These are phyloP conservation scores for Carterocephalus palaemon DNA, from an alignment of 2,888 invertebrate species.

Conservation along the genomic window DNA sequence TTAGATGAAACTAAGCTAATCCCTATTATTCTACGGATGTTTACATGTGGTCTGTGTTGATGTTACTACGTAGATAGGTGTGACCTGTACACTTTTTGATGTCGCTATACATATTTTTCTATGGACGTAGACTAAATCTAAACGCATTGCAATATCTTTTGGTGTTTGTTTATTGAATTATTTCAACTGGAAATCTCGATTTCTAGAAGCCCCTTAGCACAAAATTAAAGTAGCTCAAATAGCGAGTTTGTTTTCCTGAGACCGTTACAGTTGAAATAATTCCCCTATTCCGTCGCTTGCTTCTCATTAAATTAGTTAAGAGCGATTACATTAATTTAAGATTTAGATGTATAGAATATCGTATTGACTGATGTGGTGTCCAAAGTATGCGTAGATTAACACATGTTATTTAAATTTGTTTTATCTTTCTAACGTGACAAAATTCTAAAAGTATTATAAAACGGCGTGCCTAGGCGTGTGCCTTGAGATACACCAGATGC, in stretches of 20 bases:
- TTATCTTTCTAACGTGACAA: slow-evolving; percentile 17
- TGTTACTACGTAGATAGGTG: slow-evolving; percentile 32
- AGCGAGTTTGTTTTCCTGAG: neutral
- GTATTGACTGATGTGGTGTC: slow-evolving; percentile 22
- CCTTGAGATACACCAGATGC: slow-evolving; percentile 55
- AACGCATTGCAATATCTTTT: slow-evolving; percentile 23
- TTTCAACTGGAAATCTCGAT: slow-evolving; percentile 3
- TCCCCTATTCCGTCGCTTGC: slow-evolving; percentile 19
- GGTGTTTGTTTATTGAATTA: slow-evolving; percentile 5
- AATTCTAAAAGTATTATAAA: slow-evolving; percentile 13
- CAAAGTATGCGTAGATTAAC: slow-evolving; percentile 8
- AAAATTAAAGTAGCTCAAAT: slow-evolving; percentile 2
- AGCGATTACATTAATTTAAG: slow-evolving; percentile 19
- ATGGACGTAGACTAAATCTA: slow-evolving; percentile 36
- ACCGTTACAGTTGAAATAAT: slow-evolving; percentile 14
- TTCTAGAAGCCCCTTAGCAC: slow-evolving; percentile 14
- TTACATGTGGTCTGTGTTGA: slow-evolving; percentile 32
- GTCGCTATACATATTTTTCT: slow-evolving; percentile 47
- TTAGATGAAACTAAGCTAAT: slow-evolving; percentile 2
- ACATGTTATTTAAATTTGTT: slow-evolving; percentile 5
- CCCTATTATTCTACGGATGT: slow-evolving; percentile 16
- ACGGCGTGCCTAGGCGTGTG: slow-evolving; percentile 57
- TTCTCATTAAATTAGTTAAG: slow-evolving; percentile 22
- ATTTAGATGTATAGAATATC: slow-evolving; percentile 13
- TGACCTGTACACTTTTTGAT: slow-evolving; percentile 57